Percentiles rank a stretch among this genome's conserved stretches.
These are phyloP conservation scores for Heliconius nattereri DNA, from an alignment of 1,140 invertebrate species.

Conservation along the genomic window DNA sequence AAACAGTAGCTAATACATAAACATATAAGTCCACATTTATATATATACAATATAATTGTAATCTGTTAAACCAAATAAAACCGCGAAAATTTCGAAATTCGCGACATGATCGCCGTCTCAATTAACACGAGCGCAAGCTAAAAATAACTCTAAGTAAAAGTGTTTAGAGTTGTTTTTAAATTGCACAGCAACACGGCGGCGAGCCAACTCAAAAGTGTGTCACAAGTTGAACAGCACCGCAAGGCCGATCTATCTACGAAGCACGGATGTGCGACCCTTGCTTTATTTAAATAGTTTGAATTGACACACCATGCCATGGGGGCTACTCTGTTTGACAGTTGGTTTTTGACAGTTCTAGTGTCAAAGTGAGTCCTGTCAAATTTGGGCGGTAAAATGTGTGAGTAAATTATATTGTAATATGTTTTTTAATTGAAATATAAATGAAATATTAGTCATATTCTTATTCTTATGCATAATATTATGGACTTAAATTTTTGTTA, in stretches of 20 bases:
- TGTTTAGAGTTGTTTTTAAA: conserved; percentile 51
- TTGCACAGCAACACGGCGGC: conserved; percentile 57
- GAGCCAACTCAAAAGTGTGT: conserved; percentile 79
- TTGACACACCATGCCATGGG: not conserved
- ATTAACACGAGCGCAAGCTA: conserved; percentile 63
- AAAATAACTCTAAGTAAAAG: conserved; percentile 48
- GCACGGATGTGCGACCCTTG: conserved; percentile 69
- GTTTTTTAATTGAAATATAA: not conserved
- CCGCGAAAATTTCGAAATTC: conserved; percentile 74
- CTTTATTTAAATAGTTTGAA: conserved; percentile 53
- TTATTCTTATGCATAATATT: too few relatives aligned
- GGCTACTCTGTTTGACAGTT: not conserved
- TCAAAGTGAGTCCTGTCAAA: not conserved
- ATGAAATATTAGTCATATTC: not conserved
- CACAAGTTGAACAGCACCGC: conserved; percentile 75
- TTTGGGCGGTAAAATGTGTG: not conserved
- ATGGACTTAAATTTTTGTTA: too few relatives aligned
- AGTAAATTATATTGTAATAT: not conserved
- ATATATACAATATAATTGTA: not conserved
- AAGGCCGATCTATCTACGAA: conserved; percentile 78
- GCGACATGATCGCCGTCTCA: conserved; percentile 73
- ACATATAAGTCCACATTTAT: not conserved
- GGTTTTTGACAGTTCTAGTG: conserved; percentile 2
- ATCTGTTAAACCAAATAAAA: conserved; percentile 21
- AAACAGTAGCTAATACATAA: not conserved